These are phyloP conservation scores for Ophiothrix spiculata DNA, from an alignment of 35 echinoderm and acorn worm genomes.

Conservation along the genomic window DNA sequence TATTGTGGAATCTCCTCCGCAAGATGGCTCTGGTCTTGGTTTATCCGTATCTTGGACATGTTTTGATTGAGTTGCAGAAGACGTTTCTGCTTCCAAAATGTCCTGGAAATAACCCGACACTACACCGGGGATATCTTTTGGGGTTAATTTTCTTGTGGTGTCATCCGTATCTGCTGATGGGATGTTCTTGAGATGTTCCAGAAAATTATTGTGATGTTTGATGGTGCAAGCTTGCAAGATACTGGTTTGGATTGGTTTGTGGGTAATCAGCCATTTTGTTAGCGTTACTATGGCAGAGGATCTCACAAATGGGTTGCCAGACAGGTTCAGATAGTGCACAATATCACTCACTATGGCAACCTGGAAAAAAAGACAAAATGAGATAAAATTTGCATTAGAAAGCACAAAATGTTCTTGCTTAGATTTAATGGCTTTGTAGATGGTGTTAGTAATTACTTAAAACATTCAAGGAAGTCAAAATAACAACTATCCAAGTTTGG, in stretches of 20 bases:
- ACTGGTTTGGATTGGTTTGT: neutral
- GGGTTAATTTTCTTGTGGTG: neutral
- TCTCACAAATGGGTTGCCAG: neutral
- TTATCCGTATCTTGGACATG: too few relatives aligned
- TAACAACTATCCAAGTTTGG: too few relatives aligned
- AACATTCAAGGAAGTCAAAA: too few relatives aligned
- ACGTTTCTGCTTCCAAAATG: neutral
- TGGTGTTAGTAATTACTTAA: too few relatives aligned
- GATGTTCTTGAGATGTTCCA: too few relatives aligned
- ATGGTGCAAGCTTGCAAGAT: neutral
- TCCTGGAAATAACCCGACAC: neutral
- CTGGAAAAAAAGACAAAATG: neutral
- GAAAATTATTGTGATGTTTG: too few relatives aligned
- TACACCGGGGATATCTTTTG: neutral
- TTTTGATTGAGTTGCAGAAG: too few relatives aligned
- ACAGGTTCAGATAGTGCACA: neutral
- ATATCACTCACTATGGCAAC: neutral
- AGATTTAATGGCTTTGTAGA: too few relatives aligned
- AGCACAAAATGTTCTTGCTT: too few relatives aligned
- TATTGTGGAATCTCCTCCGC: too few relatives aligned
- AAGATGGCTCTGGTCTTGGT: too few relatives aligned
- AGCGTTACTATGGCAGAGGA: conserved; percentile 1
- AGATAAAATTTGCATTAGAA: too few relatives aligned
- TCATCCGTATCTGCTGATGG: neutral
- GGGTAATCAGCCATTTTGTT: neutral